phyloP scores from a whole-genome alignment of 2,113 vertebrate genomes.

The Potamarius usumacintae region DNA sequence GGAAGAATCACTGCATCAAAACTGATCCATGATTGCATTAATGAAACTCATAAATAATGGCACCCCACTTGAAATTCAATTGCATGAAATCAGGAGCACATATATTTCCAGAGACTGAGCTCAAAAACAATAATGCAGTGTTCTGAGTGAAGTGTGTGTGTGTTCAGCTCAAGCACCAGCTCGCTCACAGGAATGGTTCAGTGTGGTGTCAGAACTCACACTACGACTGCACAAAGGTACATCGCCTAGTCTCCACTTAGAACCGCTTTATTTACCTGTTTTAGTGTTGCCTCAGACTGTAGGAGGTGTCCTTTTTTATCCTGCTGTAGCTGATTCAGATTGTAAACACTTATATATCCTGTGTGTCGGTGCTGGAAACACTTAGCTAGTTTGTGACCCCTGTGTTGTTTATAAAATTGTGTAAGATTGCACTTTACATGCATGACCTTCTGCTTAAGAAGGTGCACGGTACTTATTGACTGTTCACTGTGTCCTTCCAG shows the following conservation, averaged over 20 bases:
- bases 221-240: conserved; percentile 61
- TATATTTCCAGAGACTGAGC: neutral
- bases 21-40: neutral
- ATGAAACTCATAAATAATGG: neutral
- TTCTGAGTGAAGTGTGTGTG: conserved; percentile 49
- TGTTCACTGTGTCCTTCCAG: neutral
- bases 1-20: neutral
- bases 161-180: conserved; percentile 52
- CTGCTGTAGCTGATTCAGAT: neutral
- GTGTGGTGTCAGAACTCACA: conserved; percentile 64
- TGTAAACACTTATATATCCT: neutral
- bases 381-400: neutral
- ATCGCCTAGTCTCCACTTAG: neutral
- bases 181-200: conserved; percentile 59
- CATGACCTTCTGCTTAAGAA: neutral
- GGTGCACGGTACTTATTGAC: neutral
- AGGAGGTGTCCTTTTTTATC: neutral
- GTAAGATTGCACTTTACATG: neutral
- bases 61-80: neutral
- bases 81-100: neutral
- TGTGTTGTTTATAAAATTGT: neutral
- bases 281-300: neutral
- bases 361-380: neutral
- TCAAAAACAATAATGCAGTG: conserved; percentile 9
- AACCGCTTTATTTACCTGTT: neutral